Percentiles rank a stretch among this genome's conserved stretches.
These are phyloP conservation scores for Mythimna lalbum DNA, from an alignment of 2,888 invertebrate species.

Conservation along the genomic window DNA sequence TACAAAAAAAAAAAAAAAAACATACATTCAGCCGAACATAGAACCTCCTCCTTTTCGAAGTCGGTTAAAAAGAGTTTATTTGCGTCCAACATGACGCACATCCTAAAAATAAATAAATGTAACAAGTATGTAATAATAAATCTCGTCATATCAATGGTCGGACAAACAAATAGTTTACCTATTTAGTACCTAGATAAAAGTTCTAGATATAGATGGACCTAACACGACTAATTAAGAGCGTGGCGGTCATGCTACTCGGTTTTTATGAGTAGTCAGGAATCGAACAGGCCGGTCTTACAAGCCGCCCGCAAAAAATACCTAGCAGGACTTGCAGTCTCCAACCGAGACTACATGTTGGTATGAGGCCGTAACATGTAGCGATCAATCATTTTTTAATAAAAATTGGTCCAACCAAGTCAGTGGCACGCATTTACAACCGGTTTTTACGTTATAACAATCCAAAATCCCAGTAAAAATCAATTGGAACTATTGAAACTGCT, in stretches of 20 bases:
- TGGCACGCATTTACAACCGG: slow-evolving; percentile 23
- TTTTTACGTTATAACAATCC: slow-evolving; percentile 38
- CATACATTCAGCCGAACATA: no score
- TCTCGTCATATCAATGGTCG: not conserved
- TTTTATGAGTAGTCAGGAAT: slow-evolving; percentile 55
- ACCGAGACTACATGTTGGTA: slow-evolving; percentile 45
- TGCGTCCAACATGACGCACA: no score
- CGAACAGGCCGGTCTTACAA: slow-evolving; percentile 40
- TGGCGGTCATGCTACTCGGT: slow-evolving; percentile 44
- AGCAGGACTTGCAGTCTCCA: slow-evolving; percentile 47
- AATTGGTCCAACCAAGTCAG: slow-evolving; percentile 30
- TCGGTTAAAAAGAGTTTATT: no score
- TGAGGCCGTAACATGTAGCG: slow-evolving; percentile 38
- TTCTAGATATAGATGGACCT: slow-evolving; percentile 9
- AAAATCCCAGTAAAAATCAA: slow-evolving; percentile 30
- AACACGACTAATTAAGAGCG: slow-evolving; percentile 61
- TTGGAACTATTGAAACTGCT: slow-evolving; percentile 35
- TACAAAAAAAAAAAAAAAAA: no score
- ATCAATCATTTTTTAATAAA: slow-evolving; percentile 60
- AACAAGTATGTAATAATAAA: not conserved
- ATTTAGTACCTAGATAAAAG: not conserved
- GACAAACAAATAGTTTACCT: not conserved
- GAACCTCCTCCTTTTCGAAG: no score
- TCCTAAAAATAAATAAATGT: no score
- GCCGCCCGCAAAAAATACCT: slow-evolving; percentile 58